Percentiles rank a stretch among this genome's conserved stretches.
Conservation (phyloP, 1,140 invertebrate genomes). For the Scylla paramamosain region DNA sequence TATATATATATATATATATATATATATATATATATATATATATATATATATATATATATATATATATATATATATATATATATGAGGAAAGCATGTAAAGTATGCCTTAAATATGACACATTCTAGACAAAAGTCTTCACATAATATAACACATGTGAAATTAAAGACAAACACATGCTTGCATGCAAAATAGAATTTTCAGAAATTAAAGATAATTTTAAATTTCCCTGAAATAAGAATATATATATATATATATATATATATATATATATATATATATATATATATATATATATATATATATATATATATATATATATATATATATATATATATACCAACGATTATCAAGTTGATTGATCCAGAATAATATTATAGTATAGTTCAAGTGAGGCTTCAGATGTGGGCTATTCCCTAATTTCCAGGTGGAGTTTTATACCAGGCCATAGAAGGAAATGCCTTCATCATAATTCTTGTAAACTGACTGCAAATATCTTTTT, state of each 20-base stretch:
- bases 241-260: slow-evolving; percentile 28
- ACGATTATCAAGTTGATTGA: background rate
- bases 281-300: slow-evolving; percentile 53
- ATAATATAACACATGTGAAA: background rate
- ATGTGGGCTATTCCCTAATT: background rate
- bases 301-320: background rate
- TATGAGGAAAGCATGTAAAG: too few relatives aligned
- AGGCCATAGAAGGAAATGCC: background rate
- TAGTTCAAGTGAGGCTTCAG: background rate
- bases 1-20: slow-evolving; percentile 39
- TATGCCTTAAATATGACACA: too few relatives aligned
- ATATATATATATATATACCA: background rate
- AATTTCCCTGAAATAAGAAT: background rate
- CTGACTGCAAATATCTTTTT: too few relatives aligned
- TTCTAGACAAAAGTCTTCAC: background rate
- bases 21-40: slow-evolving; percentile 47
- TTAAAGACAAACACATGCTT: background rate
- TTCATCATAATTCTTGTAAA: background rate
- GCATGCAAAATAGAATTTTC: background rate
- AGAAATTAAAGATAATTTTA: background rate
- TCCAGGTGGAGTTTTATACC: background rate
- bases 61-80: too few relatives aligned
- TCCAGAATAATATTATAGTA: background rate
- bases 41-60: background rate
- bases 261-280: slow-evolving; percentile 55